Evolutionary conservation across 37 sponge, comb jelly and placozoan species (phyloP), one percentile per base, ranked within the genome.

Genomic region (Diacarnus erythraeanus): DNA sequence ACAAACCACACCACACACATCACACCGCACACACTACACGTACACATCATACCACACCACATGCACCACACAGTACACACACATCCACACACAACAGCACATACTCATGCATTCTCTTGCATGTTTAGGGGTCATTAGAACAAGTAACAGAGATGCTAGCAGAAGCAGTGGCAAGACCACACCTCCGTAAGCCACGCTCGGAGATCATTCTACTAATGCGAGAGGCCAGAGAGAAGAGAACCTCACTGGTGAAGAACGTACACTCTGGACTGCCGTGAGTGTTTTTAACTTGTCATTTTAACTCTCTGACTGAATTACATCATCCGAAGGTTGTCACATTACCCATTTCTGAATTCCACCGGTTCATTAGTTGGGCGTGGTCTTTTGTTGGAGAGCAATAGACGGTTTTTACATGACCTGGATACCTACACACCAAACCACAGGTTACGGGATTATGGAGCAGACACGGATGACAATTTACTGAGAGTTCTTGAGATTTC

Each of bases 111-210:
- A n/a, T n/a, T n/a, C n/a, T n/a, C n/a, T n/a, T n/a, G n/a, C n/a
- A n/a, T 29, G 58, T 73, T 56, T 80, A 92, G 86, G 86, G 86
- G 20, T 44, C 79, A 2, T 42, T 95, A 56, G 92, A 89, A 84
- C 77, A 80, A 41, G 80, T 71, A 21, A 89, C 89, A 12, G 95
- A 95, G 67, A 44, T 54, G 58, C 71, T 95, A 44, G 85, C 92
- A 4, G 83, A 86, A 63, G 89, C 91, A 67, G 92, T 95, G 25
- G 92, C 95, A 33, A 59, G 89, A 35, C 87, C 88, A 15, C 80
- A 91, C 74, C 72, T 95, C 41, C 54, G 89, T 3, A 88, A 83
- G 31, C 85, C 89, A 27, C 83, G 85, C 38, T 42, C 70, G 20
- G 89, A 90, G 67, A 95, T 95, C 65, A 85, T 91, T 38, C 56